These are phyloP conservation scores for Oryzaephilus surinamensis DNA, from an alignment of 1,140 invertebrate genomes.

Conservation along the genomic window DNA sequence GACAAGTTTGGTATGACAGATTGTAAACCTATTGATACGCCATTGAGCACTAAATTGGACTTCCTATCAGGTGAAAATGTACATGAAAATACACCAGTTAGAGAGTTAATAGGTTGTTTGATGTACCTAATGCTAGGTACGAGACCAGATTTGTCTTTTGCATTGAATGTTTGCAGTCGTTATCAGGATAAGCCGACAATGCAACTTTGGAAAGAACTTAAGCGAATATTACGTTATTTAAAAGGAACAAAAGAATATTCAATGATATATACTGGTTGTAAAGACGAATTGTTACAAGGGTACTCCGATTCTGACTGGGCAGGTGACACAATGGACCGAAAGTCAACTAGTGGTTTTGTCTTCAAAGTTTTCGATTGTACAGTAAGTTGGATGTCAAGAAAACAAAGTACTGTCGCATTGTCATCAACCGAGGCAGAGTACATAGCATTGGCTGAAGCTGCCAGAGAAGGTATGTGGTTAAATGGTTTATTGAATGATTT, in stretches of 20 bases:
- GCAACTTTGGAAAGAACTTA: slow-evolving; percentile 6
- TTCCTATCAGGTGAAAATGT: too few species aligned
- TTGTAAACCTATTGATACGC: slow-evolving; percentile 10
- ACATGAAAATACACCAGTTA: slow-evolving; percentile 27
- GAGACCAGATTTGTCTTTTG: slow-evolving; percentile 23
- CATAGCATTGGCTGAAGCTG: slow-evolving; percentile 25
- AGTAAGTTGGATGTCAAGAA: slow-evolving; percentile 29
- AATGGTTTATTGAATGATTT: too few species aligned
- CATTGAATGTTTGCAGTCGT: slow-evolving; percentile 21
- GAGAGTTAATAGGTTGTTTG: slow-evolving; percentile 28
- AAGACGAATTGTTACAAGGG: neutral
- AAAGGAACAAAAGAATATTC: slow-evolving; percentile 25
- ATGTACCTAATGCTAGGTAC: slow-evolving; percentile 20
- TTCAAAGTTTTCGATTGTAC: slow-evolving; percentile 20
- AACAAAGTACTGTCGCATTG: slow-evolving; percentile 33
- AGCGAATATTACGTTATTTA: slow-evolving; percentile 34
- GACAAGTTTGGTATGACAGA: slow-evolving; percentile 26
- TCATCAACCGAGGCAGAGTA: slow-evolving; percentile 36
- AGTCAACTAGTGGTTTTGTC: slow-evolving; percentile 33
- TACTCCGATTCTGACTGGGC: slow-evolving; percentile 31
- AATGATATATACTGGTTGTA: slow-evolving; percentile 7
- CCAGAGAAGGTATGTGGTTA: too few species aligned
- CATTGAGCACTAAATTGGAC: neutral
- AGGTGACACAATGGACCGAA: slow-evolving; percentile 18
- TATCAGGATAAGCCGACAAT: slow-evolving; percentile 18